phyloP scores from a whole-genome alignment of 2,113 vertebrate species.

The Stomatorhinus ivindoensis region DNA sequence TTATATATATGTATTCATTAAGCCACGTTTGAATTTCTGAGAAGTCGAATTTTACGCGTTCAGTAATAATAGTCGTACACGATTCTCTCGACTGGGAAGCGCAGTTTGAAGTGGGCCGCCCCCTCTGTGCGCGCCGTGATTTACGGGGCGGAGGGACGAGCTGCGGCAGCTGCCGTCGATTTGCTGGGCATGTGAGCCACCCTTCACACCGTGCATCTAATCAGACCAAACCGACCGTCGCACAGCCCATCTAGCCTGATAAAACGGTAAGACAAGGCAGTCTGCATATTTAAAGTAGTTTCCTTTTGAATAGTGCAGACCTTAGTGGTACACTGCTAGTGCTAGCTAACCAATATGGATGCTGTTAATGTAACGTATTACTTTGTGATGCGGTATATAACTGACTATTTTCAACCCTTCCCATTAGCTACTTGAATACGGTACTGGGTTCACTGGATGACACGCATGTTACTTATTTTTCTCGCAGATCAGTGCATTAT shows the following conservation, averaged over 20 bases:
- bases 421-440: neutral
- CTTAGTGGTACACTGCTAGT: constrained; percentile 3
- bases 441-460: neutral
- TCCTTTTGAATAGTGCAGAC: neutral
- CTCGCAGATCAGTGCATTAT: neutral
- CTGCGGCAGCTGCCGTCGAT: constrained; percentile 29
- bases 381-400: constrained; percentile 24
- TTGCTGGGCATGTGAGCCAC: constrained; percentile 32
- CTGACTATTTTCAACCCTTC: constrained; percentile 17
- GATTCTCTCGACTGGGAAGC: neutral
- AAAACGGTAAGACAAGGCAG: constrained; percentile 23
- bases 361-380: constrained; percentile 19
- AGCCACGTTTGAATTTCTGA: neutral
- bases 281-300: neutral
- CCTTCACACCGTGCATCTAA: constrained; percentile 18
- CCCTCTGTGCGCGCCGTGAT: neutral
- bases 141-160: constrained; percentile 25
- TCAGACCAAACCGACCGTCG: constrained; percentile 20
- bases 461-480: neutral
- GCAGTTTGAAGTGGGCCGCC: neutral
- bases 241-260: constrained; percentile 10
- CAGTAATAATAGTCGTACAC: neutral
- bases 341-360: constrained; percentile 43
- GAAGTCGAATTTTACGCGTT: neutral
- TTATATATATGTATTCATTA: neutral